Conservation (phyloP, 92 coral and sea anemone species). For the Bergia puertoricense region DNA sequence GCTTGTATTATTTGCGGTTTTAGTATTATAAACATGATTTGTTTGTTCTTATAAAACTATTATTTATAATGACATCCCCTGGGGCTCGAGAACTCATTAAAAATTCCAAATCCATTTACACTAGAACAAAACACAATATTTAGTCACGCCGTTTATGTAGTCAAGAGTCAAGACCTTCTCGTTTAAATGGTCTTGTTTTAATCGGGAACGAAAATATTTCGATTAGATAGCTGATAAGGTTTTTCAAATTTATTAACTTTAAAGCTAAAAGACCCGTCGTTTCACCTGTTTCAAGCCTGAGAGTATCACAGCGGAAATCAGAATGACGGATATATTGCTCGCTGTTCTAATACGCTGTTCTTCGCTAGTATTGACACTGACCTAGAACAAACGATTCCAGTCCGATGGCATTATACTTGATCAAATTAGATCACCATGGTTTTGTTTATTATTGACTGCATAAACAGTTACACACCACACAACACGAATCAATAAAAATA, state of each 20-base stretch:
- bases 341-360: neutral
- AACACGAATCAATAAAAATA: neutral
- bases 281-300: neutral
- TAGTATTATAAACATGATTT: slow-evolving; percentile 34
- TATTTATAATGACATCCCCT: slow-evolving; percentile 39
- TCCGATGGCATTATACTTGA: neutral
- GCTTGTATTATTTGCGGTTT: slow-evolving; percentile 38
- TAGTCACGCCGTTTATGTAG: slow-evolving; percentile 3
- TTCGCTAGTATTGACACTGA: neutral
- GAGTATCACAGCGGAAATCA: neutral
- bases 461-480: neutral
- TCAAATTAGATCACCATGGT: neutral
- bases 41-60: slow-evolving; percentile 38
- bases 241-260: neutral
- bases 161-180: neutral
- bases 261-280: neutral
- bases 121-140: slow-evolving; percentile 21
- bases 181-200: neutral
- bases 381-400: neutral
- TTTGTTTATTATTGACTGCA: neutral
- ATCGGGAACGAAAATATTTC: neutral
- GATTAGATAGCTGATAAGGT: neutral
- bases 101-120: slow-evolving; percentile 34
- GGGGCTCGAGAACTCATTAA: slow-evolving; percentile 22
- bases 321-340: neutral